Evolutionary conservation across 1,140 invertebrate species (phyloP), one percentile per base, ranked within the genome.

Genomic region (Chrysomallon squamiferum): DNA sequence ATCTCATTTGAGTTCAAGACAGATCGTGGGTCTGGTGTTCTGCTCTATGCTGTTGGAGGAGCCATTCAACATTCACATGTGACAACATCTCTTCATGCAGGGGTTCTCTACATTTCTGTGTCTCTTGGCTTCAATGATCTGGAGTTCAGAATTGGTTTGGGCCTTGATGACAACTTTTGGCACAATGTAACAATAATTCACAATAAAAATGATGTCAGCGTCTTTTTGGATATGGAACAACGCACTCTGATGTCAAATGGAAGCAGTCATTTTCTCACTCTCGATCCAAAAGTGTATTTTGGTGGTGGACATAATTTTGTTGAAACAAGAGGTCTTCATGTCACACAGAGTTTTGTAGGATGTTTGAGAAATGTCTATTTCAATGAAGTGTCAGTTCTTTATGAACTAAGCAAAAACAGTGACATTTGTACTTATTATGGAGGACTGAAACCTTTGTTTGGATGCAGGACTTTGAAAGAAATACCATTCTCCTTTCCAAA

Each of bases 401-500:
- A 95, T 78, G 92, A 95, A 78, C 83, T 97, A 59, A 91, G 92
- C 69, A 89, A 63, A n/a, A 52, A 27, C 30, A 76, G 74, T n/a
- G 66, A 71, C 29, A 91, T 70, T 89, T 90, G 63, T 92, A 93
- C 69, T 1, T 83, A 85, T 91, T 22, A 94, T 68, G 80, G 94
- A 20, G 91, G 94, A 0, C 82, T 93, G 52, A 90, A 91, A 67
- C 92, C 93, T 0, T 91, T 94, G 82, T 94, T 93, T 75, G 90
- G 91, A 69, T 93, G 95, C 79, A 89, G 90, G 47, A 90, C 93
- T 82, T 92, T 95, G 11, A 90, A 93, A 76, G 91, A 93, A 29
- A 94, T 96, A 77, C 94, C 95, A 11, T 92, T 96, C 66, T 95
- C 95, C 29, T 95, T 95, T 88, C 94, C 94, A 18, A 95, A 95